Conservation (phyloP, 2,888 invertebrate species). For the Polydrusus cervinus region DNA sequence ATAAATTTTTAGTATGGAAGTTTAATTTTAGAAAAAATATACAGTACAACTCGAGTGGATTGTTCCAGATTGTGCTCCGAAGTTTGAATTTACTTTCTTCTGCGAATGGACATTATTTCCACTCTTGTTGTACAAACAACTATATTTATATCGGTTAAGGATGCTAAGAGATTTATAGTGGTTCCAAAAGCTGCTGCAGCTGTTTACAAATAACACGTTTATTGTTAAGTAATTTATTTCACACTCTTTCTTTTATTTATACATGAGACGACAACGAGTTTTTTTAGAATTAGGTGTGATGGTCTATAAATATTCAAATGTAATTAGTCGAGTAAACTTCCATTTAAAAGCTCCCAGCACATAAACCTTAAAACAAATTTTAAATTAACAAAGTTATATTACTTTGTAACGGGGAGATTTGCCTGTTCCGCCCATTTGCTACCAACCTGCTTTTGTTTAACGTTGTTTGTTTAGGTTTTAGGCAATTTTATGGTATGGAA, state of each 20-base stretch:
- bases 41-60: no score
- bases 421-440: neutral
- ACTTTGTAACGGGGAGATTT: constrained; percentile 12
- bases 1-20: no score
- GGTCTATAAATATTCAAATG: constrained; percentile 14
- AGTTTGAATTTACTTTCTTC: no score
- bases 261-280: neutral
- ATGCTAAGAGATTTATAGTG: no score
- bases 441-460: constrained; percentile 7
- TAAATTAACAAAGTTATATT: constrained; percentile 12
- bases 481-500: neutral
- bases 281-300: constrained; percentile 6
- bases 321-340: constrained; percentile 12
- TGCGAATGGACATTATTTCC: no score
- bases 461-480: constrained; percentile 1
- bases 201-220: no score
- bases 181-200: no score
- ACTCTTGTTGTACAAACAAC: no score
- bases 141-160: no score
- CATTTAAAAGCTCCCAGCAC: constrained; percentile 12
- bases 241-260: neutral
- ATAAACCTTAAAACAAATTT: constrained; percentile 9
- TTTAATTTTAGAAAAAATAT: no score
- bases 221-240: no score
- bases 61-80: no score